Evolutionary conservation across 2,113 vertebrate species (phyloP), one percentile per base, ranked within the genome.

Genomic region (Morphnarchus princeps): DNA sequence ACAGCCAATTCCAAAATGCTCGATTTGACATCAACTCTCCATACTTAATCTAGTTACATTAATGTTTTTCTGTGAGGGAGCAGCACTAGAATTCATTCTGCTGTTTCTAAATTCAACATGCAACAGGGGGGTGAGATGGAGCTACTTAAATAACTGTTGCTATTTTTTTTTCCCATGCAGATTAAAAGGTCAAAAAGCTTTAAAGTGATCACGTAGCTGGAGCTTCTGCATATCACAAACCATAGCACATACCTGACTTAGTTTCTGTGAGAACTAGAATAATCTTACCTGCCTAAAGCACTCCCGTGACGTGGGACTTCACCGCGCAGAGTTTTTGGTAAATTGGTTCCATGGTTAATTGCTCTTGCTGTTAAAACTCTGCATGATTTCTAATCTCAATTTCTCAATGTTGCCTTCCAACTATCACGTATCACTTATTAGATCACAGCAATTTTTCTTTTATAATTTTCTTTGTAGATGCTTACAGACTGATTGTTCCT

Each of bases 161-260:
- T 91, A 0, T 78, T 13, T 38, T 65, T 62, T 95, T 81, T 91
- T 85, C 86, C 57, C 40, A 40, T 87, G 65, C 38, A 94, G 54
- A 91, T 90, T 82, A 80, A 85, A 95, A 95, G 54, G 55, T 87
- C 87, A 93, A 19, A 94, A 96, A 87, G 40, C 73, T 89, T 91
- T 92, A 45, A 95, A 89, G 40, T 5, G 2, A 58, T 87, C 52
- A 57, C 49, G n/a, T 78, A 89, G 61, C 66, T 80, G 57, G 24
- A 79, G 22, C 45, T 92, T 80, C 52, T 54, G 20, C 4, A 2
- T 61, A 72, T 85, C 61, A 54, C 31, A 91, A 84, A 85, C 42
- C 26, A 8, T 54, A 89, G 58, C 52, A 72, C 34, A n/a, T 57
- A 25, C 26, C 49, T 42, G n/a, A 57, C 19, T 82, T 78, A 70